Evolutionary conservation across 2,888 invertebrate genomes (phyloP), one percentile per base, ranked within the genome.

Genomic region (Volucella bombylans): DNA sequence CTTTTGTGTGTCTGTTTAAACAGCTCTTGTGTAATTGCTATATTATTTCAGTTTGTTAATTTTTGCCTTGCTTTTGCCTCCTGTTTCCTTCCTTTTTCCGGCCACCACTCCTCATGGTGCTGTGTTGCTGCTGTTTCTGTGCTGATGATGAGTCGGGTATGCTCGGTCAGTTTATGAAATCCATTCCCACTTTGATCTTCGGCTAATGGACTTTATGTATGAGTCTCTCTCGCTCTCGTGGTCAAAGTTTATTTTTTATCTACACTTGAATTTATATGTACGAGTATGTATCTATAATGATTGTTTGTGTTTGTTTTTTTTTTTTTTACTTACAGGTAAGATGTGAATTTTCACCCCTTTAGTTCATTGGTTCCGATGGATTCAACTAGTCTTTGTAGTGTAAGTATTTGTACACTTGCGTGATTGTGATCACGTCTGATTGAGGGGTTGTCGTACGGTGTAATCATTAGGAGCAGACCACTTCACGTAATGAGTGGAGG

Each of bases 31-130:
- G 79, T 83, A 79, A 83, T 83, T 83, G 79, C 83, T 79, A 74
- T 83, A 83, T 83, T 83, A 83, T 83, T 79, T 79, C 83, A 83
- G 83, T 79, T 83, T 83, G 83, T 83, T 83, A 83, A 83, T 83
- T 82, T 69, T 59, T 52, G 52, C 31, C 31, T 6, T 31, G 31
- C 74, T 39, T 49, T 43, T 39, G 47, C 54, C 57, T 55, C 57
- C 45, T n/a, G 9, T 14, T n/a, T 47, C 23, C 23, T 23, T 39
- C 14, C 39, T 38, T 14, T 47, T 38, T 45, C 23, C n/a, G 31
- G 31, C 10, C n/a, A 10, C 3, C 43, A 43, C 45, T n/a, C 52
- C 9, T 69, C 47, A 31, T 23, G n/a, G 10, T 39, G 47, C 72
- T 31, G n/a, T 64, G 18, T 1, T 12, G 23, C 11, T 71, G 9